These are phyloP conservation scores for Catharus ustulatus DNA, from an alignment of 2,797 vertebrate species.

Conservation along the genomic window DNA sequence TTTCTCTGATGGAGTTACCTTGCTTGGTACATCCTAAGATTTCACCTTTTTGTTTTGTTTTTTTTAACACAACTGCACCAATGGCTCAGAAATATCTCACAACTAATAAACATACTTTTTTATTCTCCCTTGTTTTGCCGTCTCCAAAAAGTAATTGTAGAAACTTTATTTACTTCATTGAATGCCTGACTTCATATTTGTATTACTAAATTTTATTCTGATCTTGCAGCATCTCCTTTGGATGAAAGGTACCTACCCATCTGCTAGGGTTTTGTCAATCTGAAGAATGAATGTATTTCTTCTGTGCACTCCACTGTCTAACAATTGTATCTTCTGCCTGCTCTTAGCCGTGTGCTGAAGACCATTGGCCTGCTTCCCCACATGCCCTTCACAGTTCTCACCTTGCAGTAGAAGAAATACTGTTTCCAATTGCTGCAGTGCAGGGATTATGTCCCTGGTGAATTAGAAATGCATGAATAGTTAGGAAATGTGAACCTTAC, in stretches of 20 bases:
- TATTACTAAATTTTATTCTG: neutral
- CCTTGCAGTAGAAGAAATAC: neutral
- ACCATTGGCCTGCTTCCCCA: neutral
- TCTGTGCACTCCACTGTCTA: neutral
- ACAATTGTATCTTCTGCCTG: neutral
- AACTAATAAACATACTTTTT: neutral
- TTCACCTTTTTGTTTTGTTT: neutral
- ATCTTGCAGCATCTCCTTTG: neutral
- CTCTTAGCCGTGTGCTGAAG: neutral
- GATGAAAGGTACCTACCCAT: neutral
- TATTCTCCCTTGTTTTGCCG: neutral
- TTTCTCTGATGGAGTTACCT: neutral
- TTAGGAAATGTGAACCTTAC: neutral
- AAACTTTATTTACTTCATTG: neutral
- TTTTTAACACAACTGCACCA: neutral
- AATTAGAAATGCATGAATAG: neutral
- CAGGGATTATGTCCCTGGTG: neutral
- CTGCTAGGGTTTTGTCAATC: neutral
- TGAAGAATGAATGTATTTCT: neutral
- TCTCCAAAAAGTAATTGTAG: neutral
- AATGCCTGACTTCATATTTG: neutral
- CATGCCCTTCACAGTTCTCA: neutral
- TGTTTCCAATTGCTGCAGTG: neutral
- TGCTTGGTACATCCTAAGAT: neutral
- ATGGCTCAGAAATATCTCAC: neutral